phyloP scores from a whole-genome alignment of 2,797 vertebrate genomes.

The Cuculus canorus region DNA sequence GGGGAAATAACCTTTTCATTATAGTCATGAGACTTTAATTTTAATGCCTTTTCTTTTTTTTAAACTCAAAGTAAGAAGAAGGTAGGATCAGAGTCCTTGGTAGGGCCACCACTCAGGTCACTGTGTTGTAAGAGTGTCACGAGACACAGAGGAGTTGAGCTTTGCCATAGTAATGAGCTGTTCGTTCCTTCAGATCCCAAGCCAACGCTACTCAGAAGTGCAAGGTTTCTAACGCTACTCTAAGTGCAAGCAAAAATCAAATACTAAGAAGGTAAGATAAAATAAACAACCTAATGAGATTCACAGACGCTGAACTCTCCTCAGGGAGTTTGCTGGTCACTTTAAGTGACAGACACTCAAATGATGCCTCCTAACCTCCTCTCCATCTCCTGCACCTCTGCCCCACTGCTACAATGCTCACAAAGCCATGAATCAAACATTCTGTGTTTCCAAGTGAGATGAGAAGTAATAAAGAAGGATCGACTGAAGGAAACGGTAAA shows the following conservation, averaged over 20 bases:
- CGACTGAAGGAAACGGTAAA: conserved; percentile 53
- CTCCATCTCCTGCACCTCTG: background rate
- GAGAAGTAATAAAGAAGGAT: conserved; percentile 47
- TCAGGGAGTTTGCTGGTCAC: background rate
- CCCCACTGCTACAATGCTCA: background rate
- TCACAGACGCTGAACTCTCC: background rate
- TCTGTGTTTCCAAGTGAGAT: conserved; percentile 21
- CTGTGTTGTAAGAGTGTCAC: background rate
- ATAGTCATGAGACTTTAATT: conserved; percentile 47
- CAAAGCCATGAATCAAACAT: background rate
- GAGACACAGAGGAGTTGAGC: background rate
- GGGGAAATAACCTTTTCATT: conserved; percentile 63
- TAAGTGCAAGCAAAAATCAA: conserved; percentile 9
- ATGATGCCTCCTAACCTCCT: background rate
- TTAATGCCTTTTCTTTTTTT: conserved; percentile 31
- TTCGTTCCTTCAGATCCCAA: background rate
- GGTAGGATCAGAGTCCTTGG: conserved; percentile 46
- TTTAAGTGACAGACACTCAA: background rate
- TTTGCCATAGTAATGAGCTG: conserved; percentile 19
- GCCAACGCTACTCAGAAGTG: background rate
- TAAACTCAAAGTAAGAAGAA: background rate
- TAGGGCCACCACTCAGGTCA: conserved; percentile 22
- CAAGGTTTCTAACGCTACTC: background rate
- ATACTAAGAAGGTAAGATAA: background rate
- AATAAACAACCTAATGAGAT: conserved; percentile 19